A percentile compares a stretch with the other conserved stretches of the same genome.
These are phyloP conservation scores for Urosaurus nigricauda DNA, from an alignment of 2,797 vertebrate species.

Conservation along the genomic window DNA sequence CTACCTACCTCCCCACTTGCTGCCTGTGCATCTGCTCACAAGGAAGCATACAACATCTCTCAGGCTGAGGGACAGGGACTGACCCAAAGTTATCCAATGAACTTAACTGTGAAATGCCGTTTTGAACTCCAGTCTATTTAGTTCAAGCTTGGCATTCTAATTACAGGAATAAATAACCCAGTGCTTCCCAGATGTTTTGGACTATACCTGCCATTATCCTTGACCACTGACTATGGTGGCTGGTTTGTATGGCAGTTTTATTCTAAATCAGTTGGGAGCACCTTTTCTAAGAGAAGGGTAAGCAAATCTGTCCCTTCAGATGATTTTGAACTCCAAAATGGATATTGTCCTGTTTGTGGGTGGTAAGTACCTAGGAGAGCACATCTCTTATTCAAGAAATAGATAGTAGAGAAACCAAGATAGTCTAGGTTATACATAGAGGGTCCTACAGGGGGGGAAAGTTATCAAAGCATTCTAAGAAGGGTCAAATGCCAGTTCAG, in stretches of 20 bases:
- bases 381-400: too few relatives aligned
- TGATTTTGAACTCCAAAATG: neutral
- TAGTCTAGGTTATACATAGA: too few relatives aligned
- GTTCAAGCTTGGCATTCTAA: neutral
- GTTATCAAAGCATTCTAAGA: too few relatives aligned
- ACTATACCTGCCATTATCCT: neutral
- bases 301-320: neutral
- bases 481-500: too few relatives aligned
- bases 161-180: neutral
- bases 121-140: neutral
- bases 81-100: neutral
- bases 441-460: too few relatives aligned
- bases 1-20: neutral
- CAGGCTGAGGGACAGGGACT: neutral
- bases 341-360: too few relatives aligned
- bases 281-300: neutral
- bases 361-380: too few relatives aligned
- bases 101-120: neutral
- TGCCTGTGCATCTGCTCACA: neutral
- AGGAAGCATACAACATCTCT: neutral
- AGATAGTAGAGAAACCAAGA: too few relatives aligned
- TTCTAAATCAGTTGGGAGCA: neutral
- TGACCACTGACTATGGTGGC: neutral
- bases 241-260: neutral
- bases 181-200: neutral